Evolutionary conservation across 2,797 vertebrate species (phyloP).

Genomic region (Gymnocypris eckloni): DNA sequence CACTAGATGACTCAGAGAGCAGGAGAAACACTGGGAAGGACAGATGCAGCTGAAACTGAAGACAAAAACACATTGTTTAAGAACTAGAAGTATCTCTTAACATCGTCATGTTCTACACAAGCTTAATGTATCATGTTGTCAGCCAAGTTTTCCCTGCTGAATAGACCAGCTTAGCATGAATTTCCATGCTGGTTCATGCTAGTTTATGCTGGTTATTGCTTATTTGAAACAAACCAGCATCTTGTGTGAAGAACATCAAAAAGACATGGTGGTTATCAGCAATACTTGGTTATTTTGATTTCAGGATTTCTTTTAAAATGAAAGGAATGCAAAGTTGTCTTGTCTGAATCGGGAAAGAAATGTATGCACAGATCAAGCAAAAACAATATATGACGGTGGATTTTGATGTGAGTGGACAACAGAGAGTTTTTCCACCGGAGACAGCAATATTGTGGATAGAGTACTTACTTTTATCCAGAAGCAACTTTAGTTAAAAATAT

Average conservation of each 20-base stretch:
- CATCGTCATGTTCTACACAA: neutral
- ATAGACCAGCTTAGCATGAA: neutral
- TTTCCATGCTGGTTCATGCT: neutral
- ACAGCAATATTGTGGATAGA: neutral
- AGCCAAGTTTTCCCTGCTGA: neutral
- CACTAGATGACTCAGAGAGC: constrained; percentile 35
- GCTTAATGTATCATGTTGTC: constrained; percentile 8
- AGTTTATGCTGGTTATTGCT: neutral
- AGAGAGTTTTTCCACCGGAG: neutral
- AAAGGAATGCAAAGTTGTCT: neutral
- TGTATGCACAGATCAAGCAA: neutral
- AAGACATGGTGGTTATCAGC: neutral
- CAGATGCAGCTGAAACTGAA: constrained; percentile 2
- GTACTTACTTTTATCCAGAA: neutral
- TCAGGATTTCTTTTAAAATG: neutral
- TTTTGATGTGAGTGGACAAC: neutral
- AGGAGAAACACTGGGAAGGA: constrained; percentile 18
- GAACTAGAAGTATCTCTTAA: constrained; percentile 1
- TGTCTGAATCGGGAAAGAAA: neutral
- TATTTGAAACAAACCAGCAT: neutral
- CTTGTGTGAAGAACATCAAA: neutral
- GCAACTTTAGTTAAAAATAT: neutral
- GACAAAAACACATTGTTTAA: constrained; percentile 35
- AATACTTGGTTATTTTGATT: neutral
- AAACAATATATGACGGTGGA: neutral